Conservation (phyloP, 2,888 invertebrate species). For the Phortica magna region DNA sequence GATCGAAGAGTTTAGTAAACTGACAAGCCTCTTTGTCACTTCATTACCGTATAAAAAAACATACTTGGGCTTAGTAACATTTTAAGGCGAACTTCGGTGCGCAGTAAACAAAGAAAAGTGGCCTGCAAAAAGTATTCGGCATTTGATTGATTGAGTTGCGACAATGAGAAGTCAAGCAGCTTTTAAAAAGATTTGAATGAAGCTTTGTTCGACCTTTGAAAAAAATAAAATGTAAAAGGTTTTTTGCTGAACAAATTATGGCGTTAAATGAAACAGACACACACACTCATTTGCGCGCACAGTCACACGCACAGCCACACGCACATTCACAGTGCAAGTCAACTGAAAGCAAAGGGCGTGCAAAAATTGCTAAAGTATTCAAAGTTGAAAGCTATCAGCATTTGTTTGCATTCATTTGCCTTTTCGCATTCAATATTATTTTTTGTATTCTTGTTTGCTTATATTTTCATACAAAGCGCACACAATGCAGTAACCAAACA, state of each 20-base stretch:
- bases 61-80: slow-evolving; percentile 21
- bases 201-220: slow-evolving; percentile 20
- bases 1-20: background rate
- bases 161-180: slow-evolving; percentile 24
- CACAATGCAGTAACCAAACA: slow-evolving; percentile 4
- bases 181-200: background rate
- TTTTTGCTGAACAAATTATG: slow-evolving; percentile 69
- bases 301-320: background rate
- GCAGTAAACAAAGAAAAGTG: background rate
- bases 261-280: background rate
- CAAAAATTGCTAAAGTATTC: slow-evolving; percentile 12
- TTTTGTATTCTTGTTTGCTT: background rate
- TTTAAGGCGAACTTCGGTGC: background rate
- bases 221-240: slow-evolving; percentile 69
- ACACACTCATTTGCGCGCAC: background rate
- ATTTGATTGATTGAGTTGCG: slow-evolving; percentile 64
- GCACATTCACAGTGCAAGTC: background rate
- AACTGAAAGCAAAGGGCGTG: background rate
- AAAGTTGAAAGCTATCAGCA: slow-evolving; percentile 20
- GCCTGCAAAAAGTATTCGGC: background rate
- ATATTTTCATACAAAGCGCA: background rate
- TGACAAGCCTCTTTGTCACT: slow-evolving; percentile 55
- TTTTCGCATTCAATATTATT: background rate
- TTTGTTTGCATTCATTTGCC: slow-evolving; percentile 18
- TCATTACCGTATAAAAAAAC: slow-evolving; percentile 59